Base-by-base conservation (phyloP, 1,140 invertebrate species). In the Odontomachus brunneus region DNA sequence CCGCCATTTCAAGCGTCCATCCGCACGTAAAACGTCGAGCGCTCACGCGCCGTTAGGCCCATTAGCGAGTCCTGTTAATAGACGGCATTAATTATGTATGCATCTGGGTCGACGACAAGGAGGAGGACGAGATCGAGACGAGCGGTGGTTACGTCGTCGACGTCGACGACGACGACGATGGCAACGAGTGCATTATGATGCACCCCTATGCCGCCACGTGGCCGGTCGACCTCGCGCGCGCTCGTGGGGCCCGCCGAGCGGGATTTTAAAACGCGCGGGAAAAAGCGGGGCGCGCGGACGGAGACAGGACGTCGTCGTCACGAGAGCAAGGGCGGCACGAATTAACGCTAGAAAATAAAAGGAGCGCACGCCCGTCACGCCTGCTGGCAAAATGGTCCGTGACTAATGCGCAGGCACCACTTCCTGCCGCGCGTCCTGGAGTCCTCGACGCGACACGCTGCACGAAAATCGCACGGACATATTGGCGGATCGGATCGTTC, bases 331-430 rank as follows among this genome's bases (percentile, higher is more conserved):
- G 78, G 81, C 82, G 83, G 82, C 84, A 88, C 88, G 91, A 93
- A 94, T 94, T 92, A 93, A 93, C 92, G 90, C 90, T 92, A 62
- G 78, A 84, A 86, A 89, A 91, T 89, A 90, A 93, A 93, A 92
- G 87, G 91, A n/a, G n/a, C n/a, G 88, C 89, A 89, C 89, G 85
- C 88, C 82, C 92, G 92, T 93, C 93, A 94, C 92, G 93, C 91
- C 91, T 93, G 93, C 89, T 93, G 89, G 90, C 88, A 93, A 93
- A 93, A 93, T 93, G 92, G 91, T 85, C 92, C 92, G 93, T 93
- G 92, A 93, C 93, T 94, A 94, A 94, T 92, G 91, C 89, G 76
- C 38, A 44, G 38, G 83, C 88, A 90, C 74, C 83, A 88, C 65
- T 87, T 72, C 80, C 49, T 51, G 48, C 65, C 73, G 51, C 12